Conservation (phyloP, 2,113 vertebrate genomes). For the Daphoenositta chrysoptera region DNA sequence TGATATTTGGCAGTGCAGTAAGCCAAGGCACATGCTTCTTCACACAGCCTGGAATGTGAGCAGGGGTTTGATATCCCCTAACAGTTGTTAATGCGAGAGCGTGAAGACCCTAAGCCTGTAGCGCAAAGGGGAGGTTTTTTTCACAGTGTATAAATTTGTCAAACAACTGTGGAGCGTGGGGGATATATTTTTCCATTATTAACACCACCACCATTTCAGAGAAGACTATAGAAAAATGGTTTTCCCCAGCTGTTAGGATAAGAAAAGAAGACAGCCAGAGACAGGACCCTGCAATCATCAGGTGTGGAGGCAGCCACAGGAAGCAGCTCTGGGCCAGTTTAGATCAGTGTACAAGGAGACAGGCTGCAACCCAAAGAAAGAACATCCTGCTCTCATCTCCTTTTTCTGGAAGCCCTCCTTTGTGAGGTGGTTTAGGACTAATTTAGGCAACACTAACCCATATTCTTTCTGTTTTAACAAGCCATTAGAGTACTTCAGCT, state of each 20-base stretch:
- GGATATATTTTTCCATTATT: not conserved
- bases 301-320: not conserved
- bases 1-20: not conserved
- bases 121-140: not conserved
- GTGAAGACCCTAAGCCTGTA: not conserved
- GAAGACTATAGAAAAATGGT: not conserved
- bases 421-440: not conserved
- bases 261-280: not conserved
- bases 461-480: not conserved
- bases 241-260: not conserved
- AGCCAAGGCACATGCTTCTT: not conserved
- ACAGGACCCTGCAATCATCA: not conserved
- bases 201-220: not conserved
- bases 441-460: not conserved
- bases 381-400: not conserved
- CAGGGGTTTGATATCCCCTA: rapidly evolving
- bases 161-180: not conserved
- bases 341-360: not conserved
- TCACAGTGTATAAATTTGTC: not conserved
- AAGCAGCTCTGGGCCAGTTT: not conserved
- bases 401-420: not conserved
- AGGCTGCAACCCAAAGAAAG: not conserved
- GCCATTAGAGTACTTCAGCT: not conserved
- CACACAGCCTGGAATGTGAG: not conserved
- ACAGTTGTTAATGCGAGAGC: not conserved